Evolutionary conservation across 2,113 vertebrate species (phyloP), one percentile per base, ranked within the genome.

Genomic region (Apeltes quadracus): DNA sequence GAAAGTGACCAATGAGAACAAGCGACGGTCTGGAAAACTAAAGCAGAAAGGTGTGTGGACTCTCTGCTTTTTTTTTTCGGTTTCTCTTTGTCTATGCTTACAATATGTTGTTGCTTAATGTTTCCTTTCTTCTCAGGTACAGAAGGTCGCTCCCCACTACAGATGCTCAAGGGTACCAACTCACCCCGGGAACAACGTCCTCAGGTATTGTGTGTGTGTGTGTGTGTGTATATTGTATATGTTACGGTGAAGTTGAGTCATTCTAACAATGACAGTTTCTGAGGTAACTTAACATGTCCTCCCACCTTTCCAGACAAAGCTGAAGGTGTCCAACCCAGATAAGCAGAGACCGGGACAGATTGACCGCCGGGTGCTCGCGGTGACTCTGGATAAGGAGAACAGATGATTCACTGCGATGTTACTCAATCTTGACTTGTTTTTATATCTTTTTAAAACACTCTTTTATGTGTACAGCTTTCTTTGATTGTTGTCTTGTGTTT

Each of bases 91-190:
- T 54, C 10, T 54, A 6, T 2, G 10, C 13, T 6, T 3, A 16
- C 22, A 5, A 9, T 13, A 46, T 43, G 5, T 34, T 62, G 1
- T 61, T 68, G 20, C 1, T 61, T 57, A 8, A 36, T 4, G 39
- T 43, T 41, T 34, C 3, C 7, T n/a, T 4, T 1, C 75, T 64
- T 8, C 71, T 4, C 80, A 92, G 92, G 76, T 83, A 87, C 75
- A 66, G 85, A 91, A 39, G 83, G 95, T 3, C 95, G 97, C 18
- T 96, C 96, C 3, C 97, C 97, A 0, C 93, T 98, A 81, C 96
- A 96, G 78, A 64, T 95, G 76, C 93, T 98, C 0, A 95, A 84
- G 44, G 95, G 94, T 23, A 94, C 95, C 27, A 98, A 97, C 90
- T 97, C 96, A 0, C 96, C 96, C 0, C 89, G 91, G 61, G 92